A percentile compares a stretch with the other conserved stretches of the same genome.
phyloP scores from a whole-genome alignment of 2,797 vertebrate species.

The Basileuterus tristriatus region DNA sequence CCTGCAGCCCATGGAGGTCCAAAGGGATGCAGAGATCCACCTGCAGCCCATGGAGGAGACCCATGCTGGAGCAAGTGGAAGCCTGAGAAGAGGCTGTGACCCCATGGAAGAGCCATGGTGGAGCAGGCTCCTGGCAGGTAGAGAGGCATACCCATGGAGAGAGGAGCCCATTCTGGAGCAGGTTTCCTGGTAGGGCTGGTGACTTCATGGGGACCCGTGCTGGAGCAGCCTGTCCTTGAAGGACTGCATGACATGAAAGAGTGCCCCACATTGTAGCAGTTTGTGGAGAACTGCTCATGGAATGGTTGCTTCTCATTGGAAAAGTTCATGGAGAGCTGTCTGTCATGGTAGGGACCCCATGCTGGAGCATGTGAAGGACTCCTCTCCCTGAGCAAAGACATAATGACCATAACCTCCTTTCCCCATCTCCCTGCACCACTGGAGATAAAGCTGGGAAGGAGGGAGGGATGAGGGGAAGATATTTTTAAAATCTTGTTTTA shows the following conservation, averaged over 20 bases:
- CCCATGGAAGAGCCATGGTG: rapidly evolving
- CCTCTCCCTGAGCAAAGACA: background rate
- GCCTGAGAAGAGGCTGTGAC: background rate
- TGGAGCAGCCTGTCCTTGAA: background rate
- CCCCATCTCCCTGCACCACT: rapidly evolving
- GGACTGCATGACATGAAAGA: rapidly evolving
- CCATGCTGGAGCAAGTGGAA: rapidly evolving
- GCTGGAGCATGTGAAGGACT: background rate
- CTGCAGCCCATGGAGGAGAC: background rate
- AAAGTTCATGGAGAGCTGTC: background rate
- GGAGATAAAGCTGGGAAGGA: background rate
- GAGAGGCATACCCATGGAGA: background rate
- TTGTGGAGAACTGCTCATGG: rapidly evolving
- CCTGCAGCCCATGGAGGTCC: background rate
- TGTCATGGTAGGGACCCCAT: background rate
- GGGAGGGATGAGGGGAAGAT: background rate
- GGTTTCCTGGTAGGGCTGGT: background rate
- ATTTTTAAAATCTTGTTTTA: background rate
- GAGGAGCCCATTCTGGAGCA: background rate
- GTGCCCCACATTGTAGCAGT: too few species aligned
- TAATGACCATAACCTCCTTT: background rate
- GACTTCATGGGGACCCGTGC: rapidly evolving
- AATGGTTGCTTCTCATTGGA: background rate
- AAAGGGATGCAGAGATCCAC: background rate
- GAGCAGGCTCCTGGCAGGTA: background rate